phyloP scores from a whole-genome alignment of 2,797 vertebrate genomes.

The Perodicticus potto region DNA sequence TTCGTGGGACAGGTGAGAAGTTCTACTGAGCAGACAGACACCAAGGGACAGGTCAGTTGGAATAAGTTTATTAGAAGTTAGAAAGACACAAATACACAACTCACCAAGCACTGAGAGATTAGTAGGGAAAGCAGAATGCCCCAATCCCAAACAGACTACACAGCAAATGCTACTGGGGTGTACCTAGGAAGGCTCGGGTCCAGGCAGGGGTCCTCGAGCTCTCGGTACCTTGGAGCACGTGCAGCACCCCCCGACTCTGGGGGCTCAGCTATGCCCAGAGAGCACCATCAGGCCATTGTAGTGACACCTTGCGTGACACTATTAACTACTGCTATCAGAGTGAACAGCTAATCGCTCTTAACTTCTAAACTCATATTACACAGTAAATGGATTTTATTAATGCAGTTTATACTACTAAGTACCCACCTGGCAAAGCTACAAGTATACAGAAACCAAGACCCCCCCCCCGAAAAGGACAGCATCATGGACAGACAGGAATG shows the following conservation, averaged over 20 bases:
- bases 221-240: constrained; percentile 83
- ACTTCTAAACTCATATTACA: constrained; percentile 84
- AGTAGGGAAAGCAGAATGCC: constrained; percentile 92
- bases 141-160: constrained; percentile 88
- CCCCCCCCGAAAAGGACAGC: constrained; percentile 81
- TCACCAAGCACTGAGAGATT: constrained; percentile 92
- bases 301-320: constrained; percentile 83
- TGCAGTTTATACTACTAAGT: constrained; percentile 86
- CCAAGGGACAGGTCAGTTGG: constrained; percentile 91
- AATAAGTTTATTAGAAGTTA: constrained; percentile 99
- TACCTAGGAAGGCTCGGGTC: constrained; percentile 83
- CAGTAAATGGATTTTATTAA: constrained; percentile 86
- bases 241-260: constrained; percentile 87
- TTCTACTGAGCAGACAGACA: constrained; percentile 91
- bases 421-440: constrained; percentile 90
- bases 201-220: constrained; percentile 85
- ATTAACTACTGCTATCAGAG: constrained; percentile 87
- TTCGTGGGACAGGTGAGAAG: constrained; percentile 71
- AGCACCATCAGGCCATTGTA: constrained; percentile 90
- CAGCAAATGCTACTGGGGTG: constrained; percentile 83
- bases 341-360: constrained; percentile 85
- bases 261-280: constrained; percentile 82
- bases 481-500: constrained; percentile 88
- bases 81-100: constrained; percentile 97
- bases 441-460: constrained; percentile 86